A percentile compares a stretch with the other conserved stretches of the same genome.
Evolutionary conservation across 2,113 vertebrate species (phyloP).

Genomic region (Morone chrysops): DNA sequence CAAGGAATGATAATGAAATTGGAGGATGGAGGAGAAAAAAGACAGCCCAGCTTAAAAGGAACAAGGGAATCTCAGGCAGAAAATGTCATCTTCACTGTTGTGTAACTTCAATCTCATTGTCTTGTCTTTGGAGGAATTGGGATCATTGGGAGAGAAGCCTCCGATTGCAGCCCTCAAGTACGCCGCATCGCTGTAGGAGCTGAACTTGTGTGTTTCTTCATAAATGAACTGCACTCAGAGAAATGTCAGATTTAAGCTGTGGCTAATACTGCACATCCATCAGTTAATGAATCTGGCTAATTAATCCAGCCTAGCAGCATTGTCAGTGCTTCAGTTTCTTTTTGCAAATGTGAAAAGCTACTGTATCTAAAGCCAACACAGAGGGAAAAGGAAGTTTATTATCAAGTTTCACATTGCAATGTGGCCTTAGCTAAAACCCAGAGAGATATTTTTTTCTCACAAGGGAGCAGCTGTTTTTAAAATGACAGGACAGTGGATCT

Average conservation of each 20-base stretch:
- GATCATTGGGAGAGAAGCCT: constrained; percentile 42
- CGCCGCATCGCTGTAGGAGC: constrained; percentile 34
- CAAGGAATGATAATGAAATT: constrained; percentile 73
- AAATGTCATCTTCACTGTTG: constrained; percentile 65
- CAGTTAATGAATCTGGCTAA: constrained; percentile 83
- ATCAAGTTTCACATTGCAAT: constrained; percentile 57
- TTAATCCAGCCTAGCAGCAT: constrained; percentile 76
- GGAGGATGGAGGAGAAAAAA: constrained; percentile 44
- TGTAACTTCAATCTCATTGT: constrained; percentile 69
- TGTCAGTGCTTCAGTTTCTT: constrained; percentile 59
- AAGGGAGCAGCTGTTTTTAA: constrained; percentile 24
- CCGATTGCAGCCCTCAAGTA: constrained; percentile 33
- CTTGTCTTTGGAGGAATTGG: constrained; percentile 61
- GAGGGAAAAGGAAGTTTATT: constrained; percentile 56
- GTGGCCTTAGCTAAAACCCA: constrained; percentile 40
- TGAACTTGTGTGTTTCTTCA: constrained; percentile 57
- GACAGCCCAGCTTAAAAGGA: constrained; percentile 48
- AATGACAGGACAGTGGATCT: constrained; percentile 39
- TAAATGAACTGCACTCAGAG: constrained; percentile 64
- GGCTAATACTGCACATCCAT: constrained; percentile 75
- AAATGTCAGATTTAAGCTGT: constrained; percentile 81
- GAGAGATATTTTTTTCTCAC: constrained; percentile 34
- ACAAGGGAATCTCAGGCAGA: constrained; percentile 46
- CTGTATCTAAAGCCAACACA: constrained; percentile 49
- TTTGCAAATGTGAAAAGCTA: constrained; percentile 38